Evolutionary conservation across 2,888 invertebrate species (phyloP).

Genomic region (Epinotia brunnichana): DNA sequence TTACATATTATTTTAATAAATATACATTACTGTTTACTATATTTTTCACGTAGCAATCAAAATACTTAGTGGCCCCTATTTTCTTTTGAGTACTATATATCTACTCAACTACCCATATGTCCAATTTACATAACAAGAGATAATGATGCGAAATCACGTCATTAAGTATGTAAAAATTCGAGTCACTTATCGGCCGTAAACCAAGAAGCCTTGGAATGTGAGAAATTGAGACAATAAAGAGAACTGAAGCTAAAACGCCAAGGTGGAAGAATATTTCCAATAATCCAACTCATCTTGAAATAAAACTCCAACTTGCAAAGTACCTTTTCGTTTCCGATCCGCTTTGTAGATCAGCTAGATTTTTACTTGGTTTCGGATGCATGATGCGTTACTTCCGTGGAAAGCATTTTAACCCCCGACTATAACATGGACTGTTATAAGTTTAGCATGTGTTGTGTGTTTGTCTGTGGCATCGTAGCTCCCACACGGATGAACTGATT

Average conservation of each 20-base stretch:
- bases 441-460: too few species aligned
- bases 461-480: too few species aligned
- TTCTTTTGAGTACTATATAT: too few species aligned
- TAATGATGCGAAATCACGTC: constrained; percentile 11
- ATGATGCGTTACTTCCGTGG: not conserved
- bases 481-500: too few species aligned
- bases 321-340: constrained; percentile 14
- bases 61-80: too few species aligned
- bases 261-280: constrained; percentile 15
- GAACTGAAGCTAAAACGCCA: not conserved
- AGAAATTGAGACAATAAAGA: constrained; percentile 12
- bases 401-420: too few species aligned
- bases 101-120: not conserved
- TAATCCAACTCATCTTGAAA: constrained; percentile 16
- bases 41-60: too few species aligned
- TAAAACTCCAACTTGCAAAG: constrained; percentile 8
- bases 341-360: not conserved
- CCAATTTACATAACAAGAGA: constrained; percentile 23
- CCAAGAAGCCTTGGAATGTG: constrained; percentile 16
- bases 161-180: constrained; percentile 19
- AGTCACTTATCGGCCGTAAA: constrained; percentile 17
- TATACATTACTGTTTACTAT: too few species aligned
- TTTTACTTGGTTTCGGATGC: not conserved
- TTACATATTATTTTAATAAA: too few species aligned
- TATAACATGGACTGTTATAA: too few species aligned